Conservation (phyloP, 2,888 invertebrate species). For the Ophioninae sp. region DNA sequence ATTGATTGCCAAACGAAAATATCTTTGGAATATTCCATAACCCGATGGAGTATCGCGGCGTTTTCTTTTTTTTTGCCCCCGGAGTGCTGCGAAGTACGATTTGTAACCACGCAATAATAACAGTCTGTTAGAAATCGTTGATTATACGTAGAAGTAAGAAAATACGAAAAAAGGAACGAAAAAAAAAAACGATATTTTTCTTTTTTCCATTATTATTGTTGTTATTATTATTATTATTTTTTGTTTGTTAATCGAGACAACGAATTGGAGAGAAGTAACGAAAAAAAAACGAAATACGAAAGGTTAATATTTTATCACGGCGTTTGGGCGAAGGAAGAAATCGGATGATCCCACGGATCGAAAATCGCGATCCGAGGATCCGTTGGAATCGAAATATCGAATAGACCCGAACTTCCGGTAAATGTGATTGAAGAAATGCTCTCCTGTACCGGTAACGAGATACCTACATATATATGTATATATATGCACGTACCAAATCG, state of each 20-base stretch:
- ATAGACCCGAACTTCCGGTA: conserved; percentile 53
- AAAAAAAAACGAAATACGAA: conserved; percentile 13
- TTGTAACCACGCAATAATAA: conserved; percentile 40
- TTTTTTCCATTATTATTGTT: too few species aligned
- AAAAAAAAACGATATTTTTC: too few species aligned
- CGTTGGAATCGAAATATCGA: conserved; percentile 35
- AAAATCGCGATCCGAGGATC: conserved; percentile 51
- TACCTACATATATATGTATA: too few species aligned
- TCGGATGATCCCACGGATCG: conserved; percentile 41
- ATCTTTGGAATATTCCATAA: conserved; percentile 46
- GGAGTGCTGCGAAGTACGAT: neutral
- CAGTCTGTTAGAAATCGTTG: conserved; percentile 46
- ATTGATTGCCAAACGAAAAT: conserved; percentile 52
- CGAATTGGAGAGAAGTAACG: neutral
- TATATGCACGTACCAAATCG: too few species aligned
- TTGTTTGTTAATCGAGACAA: too few species aligned
- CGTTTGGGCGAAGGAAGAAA: conserved; percentile 49
- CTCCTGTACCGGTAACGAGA: conserved; percentile 42
- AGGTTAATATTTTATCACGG: conserved; percentile 38
- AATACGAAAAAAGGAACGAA: conserved; percentile 19
- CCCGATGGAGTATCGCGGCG: conserved; percentile 38
- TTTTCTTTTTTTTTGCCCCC: conserved; percentile 2
- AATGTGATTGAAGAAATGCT: conserved; percentile 42
- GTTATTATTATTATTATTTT: too few species aligned
- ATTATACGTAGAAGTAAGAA: conserved; percentile 22